Evolutionary conservation across 2,888 invertebrate genomes (phyloP).

Genomic region (Lapara coniferarum): DNA sequence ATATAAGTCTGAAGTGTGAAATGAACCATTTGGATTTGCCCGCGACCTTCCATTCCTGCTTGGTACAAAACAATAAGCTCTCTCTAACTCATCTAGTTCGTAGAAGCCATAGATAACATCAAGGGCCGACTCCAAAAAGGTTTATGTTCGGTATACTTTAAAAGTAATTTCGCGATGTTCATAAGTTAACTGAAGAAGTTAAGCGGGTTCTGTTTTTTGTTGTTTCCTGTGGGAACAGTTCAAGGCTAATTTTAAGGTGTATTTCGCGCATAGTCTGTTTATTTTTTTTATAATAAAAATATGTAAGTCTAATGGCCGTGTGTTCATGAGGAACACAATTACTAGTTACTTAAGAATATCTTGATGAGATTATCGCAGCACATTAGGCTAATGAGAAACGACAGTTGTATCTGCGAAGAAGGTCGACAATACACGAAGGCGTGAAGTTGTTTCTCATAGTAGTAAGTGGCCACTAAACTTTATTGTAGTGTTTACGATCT

Average conservation of each 20-base stretch:
- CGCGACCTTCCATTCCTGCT: not conserved
- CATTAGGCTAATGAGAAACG: constrained; percentile 59
- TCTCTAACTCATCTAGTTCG: not conserved
- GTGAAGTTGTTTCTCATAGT: constrained; percentile 50
- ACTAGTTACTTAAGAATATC: constrained; percentile 26
- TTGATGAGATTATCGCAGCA: constrained; percentile 48
- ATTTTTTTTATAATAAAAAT: not conserved
- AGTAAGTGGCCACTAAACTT: constrained; percentile 74
- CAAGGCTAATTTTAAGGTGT: not conserved
- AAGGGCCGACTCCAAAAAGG: constrained; percentile 11
- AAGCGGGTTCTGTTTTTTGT: not conserved
- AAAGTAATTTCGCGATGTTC: constrained; percentile 32
- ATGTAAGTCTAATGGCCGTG: no score
- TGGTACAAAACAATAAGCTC: not conserved
- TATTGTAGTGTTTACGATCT: constrained; percentile 74
- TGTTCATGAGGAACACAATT: constrained; percentile 4
- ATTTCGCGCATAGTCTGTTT: not conserved
- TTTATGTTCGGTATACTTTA: constrained; percentile 30
- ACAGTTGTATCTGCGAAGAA: constrained; percentile 45
- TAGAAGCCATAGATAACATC: constrained; percentile 2
- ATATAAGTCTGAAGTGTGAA: no score
- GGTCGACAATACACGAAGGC: constrained; percentile 42
- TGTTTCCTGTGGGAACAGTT: not conserved
- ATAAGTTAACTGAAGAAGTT: constrained; percentile 4
- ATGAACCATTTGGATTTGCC: not conserved